phyloP scores from a whole-genome alignment of 2,888 invertebrate genomes.

The Lycophotia porphyrea region DNA sequence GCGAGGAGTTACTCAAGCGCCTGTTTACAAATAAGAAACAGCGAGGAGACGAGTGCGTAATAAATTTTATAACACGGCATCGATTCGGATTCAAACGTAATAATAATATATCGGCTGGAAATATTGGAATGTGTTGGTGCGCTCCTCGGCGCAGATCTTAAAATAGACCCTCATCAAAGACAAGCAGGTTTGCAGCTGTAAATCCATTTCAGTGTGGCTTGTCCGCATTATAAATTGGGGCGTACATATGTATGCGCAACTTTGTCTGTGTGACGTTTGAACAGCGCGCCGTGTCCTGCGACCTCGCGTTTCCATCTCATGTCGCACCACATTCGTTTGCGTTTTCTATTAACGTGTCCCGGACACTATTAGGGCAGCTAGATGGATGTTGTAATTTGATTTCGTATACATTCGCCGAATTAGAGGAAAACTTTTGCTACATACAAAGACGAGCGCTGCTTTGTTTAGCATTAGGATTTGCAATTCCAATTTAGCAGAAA shows the following conservation, averaged over 20 bases:
- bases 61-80: slow-evolving; percentile 89
- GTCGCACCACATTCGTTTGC: slow-evolving; percentile 83
- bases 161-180: slow-evolving; percentile 91
- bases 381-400: slow-evolving; percentile 85
- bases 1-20: slow-evolving; percentile 84
- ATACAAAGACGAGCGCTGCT: slow-evolving; percentile 50
- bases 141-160: slow-evolving; percentile 87
- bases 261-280: slow-evolving; percentile 70
- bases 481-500: slow-evolving; percentile 60
- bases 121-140: slow-evolving; percentile 89
- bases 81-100: slow-evolving; percentile 88
- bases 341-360: slow-evolving; percentile 87
- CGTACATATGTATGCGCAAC: slow-evolving; percentile 73
- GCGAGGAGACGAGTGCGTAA: slow-evolving; percentile 87
- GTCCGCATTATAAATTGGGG: slow-evolving; percentile 89
- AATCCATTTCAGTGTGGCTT: slow-evolving; percentile 90
- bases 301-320: slow-evolving; percentile 78
- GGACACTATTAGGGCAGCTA: slow-evolving; percentile 82
- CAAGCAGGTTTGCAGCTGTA: slow-evolving; percentile 90
- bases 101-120: slow-evolving; percentile 89
- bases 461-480: slow-evolving; percentile 62
- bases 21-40: slow-evolving; percentile 89
- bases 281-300: slow-evolving; percentile 76
- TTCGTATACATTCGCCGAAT: slow-evolving; percentile 80
- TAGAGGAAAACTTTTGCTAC: slow-evolving; percentile 72